These are phyloP conservation scores for Dryobota labecula DNA, from an alignment of 2,888 invertebrate species.

Conservation along the genomic window DNA sequence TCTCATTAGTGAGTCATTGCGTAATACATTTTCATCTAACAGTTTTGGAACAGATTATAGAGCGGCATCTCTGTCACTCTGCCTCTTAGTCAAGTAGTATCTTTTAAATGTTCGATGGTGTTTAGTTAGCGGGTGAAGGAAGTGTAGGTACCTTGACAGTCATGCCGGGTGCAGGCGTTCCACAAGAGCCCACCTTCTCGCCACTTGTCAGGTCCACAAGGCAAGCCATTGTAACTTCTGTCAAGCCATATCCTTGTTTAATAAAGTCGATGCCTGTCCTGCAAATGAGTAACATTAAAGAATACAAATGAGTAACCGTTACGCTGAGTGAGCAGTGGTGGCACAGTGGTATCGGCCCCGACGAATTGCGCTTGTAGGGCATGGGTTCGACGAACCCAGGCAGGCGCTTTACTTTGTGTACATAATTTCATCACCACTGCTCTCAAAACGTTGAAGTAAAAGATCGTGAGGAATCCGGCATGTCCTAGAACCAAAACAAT, in stretches of 20 bases:
- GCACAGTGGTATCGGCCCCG: no score
- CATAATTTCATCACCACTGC: no score
- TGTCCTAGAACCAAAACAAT: no score
- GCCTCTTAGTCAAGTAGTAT: background rate
- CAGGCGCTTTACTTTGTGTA: no score
- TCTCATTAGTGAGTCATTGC: background rate
- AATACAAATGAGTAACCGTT: background rate
- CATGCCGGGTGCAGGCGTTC: slow-evolving; percentile 92
- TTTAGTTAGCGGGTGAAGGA: background rate
- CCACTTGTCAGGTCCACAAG: slow-evolving; percentile 83
- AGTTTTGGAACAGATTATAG: background rate
- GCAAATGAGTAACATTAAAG: slow-evolving; percentile 49
- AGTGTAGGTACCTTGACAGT: slow-evolving; percentile 89
- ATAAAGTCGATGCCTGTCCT: slow-evolving; percentile 89
- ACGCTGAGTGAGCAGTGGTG: no score
- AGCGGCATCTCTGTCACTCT: background rate
- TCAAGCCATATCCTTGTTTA: slow-evolving; percentile 95
- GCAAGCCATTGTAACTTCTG: slow-evolving; percentile 93
- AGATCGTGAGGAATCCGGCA: no score
- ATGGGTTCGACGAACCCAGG: no score
- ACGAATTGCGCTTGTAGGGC: no score
- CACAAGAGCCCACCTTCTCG: slow-evolving; percentile 92
- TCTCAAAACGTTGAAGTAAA: no score
- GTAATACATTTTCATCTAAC: background rate
- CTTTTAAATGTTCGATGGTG: background rate